phyloP scores from a whole-genome alignment of 1,140 invertebrate genomes.

The Zaprionus davidi region DNA sequence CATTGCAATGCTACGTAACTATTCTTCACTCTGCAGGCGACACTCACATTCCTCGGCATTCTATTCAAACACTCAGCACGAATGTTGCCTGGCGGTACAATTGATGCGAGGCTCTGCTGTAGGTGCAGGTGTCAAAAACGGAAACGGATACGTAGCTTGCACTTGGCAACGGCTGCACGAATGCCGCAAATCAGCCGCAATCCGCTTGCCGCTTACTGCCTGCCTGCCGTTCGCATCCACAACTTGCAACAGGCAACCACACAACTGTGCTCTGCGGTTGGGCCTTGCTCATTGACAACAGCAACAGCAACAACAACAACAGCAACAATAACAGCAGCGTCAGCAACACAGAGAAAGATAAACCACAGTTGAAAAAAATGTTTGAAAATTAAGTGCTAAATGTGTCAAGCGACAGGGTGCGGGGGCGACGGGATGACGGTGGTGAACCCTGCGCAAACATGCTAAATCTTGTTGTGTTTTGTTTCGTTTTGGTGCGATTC shows the following conservation, averaged over 20 bases:
- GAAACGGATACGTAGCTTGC: slow-evolving; percentile 51
- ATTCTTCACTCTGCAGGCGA: background rate
- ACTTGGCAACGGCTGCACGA: slow-evolving; percentile 32
- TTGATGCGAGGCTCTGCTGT: slow-evolving; percentile 9
- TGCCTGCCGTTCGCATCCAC: background rate
- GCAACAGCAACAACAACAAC: background rate
- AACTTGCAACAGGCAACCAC: slow-evolving; percentile 23
- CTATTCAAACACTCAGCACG: background rate
- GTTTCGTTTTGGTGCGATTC: slow-evolving; percentile 20
- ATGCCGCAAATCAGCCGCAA: slow-evolving; percentile 12
- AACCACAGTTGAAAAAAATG: slow-evolving; percentile 16
- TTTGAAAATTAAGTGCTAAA: slow-evolving; percentile 48
- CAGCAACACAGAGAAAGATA: slow-evolving; percentile 4
- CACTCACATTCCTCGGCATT: background rate
- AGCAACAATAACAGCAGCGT: background rate
- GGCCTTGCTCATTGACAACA: slow-evolving; percentile 10
- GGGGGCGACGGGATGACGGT: background rate
- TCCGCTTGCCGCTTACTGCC: background rate
- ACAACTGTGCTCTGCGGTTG: slow-evolving; percentile 37
- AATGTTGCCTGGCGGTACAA: slow-evolving; percentile 19
- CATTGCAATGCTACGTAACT: background rate
- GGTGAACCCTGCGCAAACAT: slow-evolving; percentile 18
- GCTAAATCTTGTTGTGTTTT: slow-evolving; percentile 31
- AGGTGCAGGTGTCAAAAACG: slow-evolving; percentile 48
- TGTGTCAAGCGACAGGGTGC: slow-evolving; percentile 17